Evolutionary conservation across 2,797 vertebrate species (phyloP).

Genomic region (Malacoctenus gilli): DNA sequence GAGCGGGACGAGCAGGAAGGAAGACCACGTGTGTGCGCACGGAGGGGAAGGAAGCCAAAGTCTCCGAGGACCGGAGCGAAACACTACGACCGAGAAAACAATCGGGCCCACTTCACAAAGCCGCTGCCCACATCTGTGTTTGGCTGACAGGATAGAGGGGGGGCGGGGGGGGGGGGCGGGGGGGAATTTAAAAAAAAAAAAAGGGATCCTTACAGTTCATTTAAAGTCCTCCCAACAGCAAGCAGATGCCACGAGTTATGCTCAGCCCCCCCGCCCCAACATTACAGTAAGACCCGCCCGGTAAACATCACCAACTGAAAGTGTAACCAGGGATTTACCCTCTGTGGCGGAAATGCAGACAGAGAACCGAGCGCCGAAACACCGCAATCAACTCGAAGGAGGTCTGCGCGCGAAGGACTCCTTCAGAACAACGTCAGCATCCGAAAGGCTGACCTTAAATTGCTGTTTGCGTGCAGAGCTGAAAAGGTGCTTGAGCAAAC

Average conservation of each 20-base stretch:
- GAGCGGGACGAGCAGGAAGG: slow-evolving; percentile 76
- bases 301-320: neutral
- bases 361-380: no score
- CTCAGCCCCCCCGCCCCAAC: neutral
- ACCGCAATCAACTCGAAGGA: no score
- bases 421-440: no score
- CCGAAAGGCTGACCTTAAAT: no score
- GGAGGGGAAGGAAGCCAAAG: slow-evolving; percentile 72
- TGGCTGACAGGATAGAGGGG: slow-evolving; percentile 24
- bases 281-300: no score
- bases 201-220: slow-evolving; percentile 24
- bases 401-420: no score
- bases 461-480: no score
- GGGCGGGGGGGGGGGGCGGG: slow-evolving; percentile 38
- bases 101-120: slow-evolving; percentile 51
- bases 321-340: neutral
- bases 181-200: slow-evolving; percentile 16
- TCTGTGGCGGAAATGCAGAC: no score
- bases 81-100: slow-evolving; percentile 69
- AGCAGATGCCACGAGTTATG: neutral
- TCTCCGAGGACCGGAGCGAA: slow-evolving; percentile 67
- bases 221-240: slow-evolving; percentile 25
- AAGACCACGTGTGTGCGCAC: slow-evolving; percentile 73
- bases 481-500: neutral
- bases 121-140: slow-evolving; percentile 46